Evolutionary conservation across 1,140 invertebrate genomes (phyloP).

Genomic region (Whitmania pigra): DNA sequence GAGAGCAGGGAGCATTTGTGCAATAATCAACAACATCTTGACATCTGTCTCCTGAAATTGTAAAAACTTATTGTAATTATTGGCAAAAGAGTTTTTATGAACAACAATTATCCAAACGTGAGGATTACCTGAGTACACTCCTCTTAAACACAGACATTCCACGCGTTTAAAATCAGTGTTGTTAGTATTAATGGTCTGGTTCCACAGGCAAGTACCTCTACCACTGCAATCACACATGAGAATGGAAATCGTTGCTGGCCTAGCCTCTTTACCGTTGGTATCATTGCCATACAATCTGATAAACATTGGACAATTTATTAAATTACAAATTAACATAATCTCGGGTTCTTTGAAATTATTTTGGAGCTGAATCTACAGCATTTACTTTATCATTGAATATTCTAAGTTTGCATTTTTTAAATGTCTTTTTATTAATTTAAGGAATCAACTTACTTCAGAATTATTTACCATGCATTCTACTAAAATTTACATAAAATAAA

Average conservation of each 20-base stretch:
- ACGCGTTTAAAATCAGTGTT: slow-evolving; percentile 2
- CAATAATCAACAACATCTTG: background rate
- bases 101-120: background rate
- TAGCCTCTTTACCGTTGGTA: background rate
- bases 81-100: background rate
- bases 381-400: background rate
- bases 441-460: too few relatives aligned
- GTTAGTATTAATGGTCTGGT: background rate
- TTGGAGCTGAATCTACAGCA: background rate
- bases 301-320: background rate
- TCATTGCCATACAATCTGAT: slow-evolving; percentile 6
- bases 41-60: background rate
- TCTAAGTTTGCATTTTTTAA: background rate
- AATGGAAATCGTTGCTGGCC: background rate
- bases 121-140: background rate
- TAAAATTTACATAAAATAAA: too few relatives aligned
- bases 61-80: background rate
- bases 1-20: too few relatives aligned
- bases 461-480: too few relatives aligned
- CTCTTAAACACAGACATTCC: background rate
- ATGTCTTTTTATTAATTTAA: too few relatives aligned
- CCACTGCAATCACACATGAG: slow-evolving; percentile 2
- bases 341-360: background rate
- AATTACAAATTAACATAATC: background rate
- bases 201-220: background rate